phyloP scores from a whole-genome alignment of 2,113 vertebrate genomes.

The Caranx ignobilis region DNA sequence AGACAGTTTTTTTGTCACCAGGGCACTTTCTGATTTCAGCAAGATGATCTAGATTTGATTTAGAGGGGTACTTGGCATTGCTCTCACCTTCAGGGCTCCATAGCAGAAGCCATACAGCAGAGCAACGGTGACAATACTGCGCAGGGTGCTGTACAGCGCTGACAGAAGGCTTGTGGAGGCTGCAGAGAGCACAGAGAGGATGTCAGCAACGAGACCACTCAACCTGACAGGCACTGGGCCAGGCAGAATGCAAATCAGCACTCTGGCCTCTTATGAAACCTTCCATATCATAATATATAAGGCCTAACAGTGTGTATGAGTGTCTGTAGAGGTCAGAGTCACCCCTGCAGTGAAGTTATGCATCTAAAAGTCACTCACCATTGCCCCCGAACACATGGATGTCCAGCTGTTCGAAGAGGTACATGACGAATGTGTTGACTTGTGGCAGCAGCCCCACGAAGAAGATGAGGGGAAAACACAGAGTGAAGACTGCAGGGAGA shows the following conservation, averaged over 20 bases:
- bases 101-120: constrained; percentile 97
- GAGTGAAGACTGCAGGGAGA: constrained; percentile 90
- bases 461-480: constrained; percentile 98
- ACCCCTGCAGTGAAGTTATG: constrained; percentile 4
- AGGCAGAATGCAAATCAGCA: constrained; percentile 61
- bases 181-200: constrained; percentile 70
- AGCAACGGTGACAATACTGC: constrained; percentile 94
- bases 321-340: constrained; percentile 40
- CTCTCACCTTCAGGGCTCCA: constrained; percentile 94
- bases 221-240: constrained; percentile 30
- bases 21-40: background rate
- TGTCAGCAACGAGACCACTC: constrained; percentile 43
- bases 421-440: constrained; percentile 99
- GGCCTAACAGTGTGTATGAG: background rate
- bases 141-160: constrained; percentile 94
- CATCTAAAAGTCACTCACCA: constrained; percentile 83
- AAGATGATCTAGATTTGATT: background rate
- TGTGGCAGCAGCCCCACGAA: constrained; percentile 98
- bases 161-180: constrained; percentile 97
- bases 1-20: background rate
- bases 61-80: background rate
- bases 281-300: constrained; percentile 19
- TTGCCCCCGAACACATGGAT: constrained; percentile 99
- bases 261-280: constrained; percentile 12
- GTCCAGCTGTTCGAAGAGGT: constrained; percentile 98